A percentile compares a stretch with the other conserved stretches of the same genome.
Evolutionary conservation across 2,888 invertebrate species (phyloP).

Genomic region (Cryptophagus acutangulus): DNA sequence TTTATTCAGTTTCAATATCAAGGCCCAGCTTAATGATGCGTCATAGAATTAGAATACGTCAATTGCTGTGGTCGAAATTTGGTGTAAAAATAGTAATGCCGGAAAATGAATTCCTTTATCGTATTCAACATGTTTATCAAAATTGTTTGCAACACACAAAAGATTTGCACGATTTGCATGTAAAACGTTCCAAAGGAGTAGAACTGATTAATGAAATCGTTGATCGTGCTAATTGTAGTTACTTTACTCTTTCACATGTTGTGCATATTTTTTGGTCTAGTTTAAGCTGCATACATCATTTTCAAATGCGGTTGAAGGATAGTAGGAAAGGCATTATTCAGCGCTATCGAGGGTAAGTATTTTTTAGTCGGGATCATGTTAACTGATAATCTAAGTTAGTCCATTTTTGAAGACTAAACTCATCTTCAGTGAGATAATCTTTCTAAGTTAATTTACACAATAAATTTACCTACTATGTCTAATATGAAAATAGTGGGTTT

Average conservation of each 20-base stretch:
- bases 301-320: conserved; percentile 2
- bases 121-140: neutral
- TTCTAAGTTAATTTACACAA: too few relatives aligned
- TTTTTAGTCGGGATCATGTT: too few relatives aligned
- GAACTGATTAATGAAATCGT: neutral
- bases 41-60: too few relatives aligned
- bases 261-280: neutral
- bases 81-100: neutral
- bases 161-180: neutral
- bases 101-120: neutral
- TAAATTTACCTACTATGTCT: too few relatives aligned
- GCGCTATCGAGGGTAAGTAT: too few relatives aligned
- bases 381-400: too few relatives aligned
- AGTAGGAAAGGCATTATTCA: too few relatives aligned
- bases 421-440: too few relatives aligned
- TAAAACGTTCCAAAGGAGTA: neutral
- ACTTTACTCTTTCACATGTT: neutral
- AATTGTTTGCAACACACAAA: neutral
- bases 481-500: too few relatives aligned
- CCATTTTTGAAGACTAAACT: too few relatives aligned
- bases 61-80: neutral
- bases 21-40: too few relatives aligned
- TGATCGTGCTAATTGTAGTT: neutral
- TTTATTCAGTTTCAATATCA: too few relatives aligned
- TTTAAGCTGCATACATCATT: conserved; percentile 1